A percentile compares a stretch with the other conserved stretches of the same genome.
These are phyloP conservation scores for Amblyjoppa proteus DNA, from an alignment of 2,888 invertebrate species.

Conservation along the genomic window DNA sequence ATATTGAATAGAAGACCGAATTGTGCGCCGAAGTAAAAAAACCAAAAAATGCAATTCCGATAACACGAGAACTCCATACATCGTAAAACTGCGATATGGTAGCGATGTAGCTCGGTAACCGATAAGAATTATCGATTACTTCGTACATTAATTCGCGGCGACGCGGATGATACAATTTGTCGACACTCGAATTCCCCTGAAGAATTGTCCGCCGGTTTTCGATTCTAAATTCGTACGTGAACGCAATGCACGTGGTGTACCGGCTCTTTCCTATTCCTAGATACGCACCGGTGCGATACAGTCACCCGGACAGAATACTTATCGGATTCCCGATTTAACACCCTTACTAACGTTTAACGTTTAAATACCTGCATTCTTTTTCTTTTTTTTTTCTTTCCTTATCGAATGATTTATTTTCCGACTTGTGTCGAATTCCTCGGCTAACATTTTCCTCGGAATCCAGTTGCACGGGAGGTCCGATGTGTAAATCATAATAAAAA, in stretches of 20 bases:
- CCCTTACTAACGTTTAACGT: neutral
- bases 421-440: neutral
- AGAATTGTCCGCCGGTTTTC: constrained; percentile 46
- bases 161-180: neutral
- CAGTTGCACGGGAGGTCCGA: constrained; percentile 6
- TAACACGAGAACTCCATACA: neutral
- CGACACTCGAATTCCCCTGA: constrained; percentile 40
- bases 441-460: neutral
- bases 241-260: constrained; percentile 55
- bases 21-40: neutral
- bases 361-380: neutral
- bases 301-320: constrained; percentile 25
- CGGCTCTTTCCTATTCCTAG: constrained; percentile 55
- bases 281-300: constrained; percentile 34
- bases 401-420: neutral
- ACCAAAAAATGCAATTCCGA: neutral
- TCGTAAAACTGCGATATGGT: neutral
- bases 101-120: neutral
- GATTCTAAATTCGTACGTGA: constrained; percentile 56
- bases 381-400: neutral
- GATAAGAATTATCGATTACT: constrained; percentile 4
- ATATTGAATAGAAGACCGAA: neutral
- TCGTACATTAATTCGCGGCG: neutral
- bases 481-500: constrained; percentile 42
- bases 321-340: constrained; percentile 28